Evolutionary conservation across 2,797 vertebrate species (phyloP).

Genomic region (Sebastes diploproa): DNA sequence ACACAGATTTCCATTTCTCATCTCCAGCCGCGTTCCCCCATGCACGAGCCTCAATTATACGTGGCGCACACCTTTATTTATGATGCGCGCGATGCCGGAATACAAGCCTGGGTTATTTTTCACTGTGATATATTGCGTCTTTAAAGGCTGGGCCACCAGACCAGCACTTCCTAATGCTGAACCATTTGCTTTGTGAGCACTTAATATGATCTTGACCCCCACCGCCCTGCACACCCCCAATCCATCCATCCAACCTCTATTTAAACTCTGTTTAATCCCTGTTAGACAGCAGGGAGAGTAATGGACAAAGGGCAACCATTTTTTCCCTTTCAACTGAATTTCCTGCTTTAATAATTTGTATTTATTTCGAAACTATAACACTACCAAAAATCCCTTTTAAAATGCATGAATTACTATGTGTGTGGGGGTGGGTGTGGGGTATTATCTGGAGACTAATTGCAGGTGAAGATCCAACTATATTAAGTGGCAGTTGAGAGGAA

Average conservation of each 20-base stretch:
- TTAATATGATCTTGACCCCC: conserved; percentile 72
- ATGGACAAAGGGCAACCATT: conserved; percentile 41
- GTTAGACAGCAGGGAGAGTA: conserved; percentile 26
- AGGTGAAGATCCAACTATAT: conserved; percentile 84
- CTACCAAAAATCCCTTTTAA: conserved; percentile 79
- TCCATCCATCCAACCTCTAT: conserved; percentile 59
- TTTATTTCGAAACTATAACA: conserved; percentile 75
- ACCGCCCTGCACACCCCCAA: conserved; percentile 36
- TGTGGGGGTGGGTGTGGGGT: conserved; percentile 39
- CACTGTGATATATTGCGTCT: conserved; percentile 71
- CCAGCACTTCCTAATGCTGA: conserved; percentile 62
- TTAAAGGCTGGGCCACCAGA: conserved; percentile 61
- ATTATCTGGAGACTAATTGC: conserved; percentile 90
- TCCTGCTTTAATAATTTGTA: conserved; percentile 83
- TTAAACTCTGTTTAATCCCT: conserved; percentile 52
- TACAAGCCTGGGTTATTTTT: conserved; percentile 72
- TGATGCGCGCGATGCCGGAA: conserved; percentile 72
- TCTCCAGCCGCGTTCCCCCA: conserved; percentile 83
- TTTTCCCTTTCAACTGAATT: conserved; percentile 53
- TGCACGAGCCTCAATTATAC: conserved; percentile 75
- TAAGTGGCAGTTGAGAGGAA: conserved; percentile 81
- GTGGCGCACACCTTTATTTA: conserved; percentile 85
- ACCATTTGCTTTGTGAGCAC: conserved; percentile 70
- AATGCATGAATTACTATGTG: conserved; percentile 26
- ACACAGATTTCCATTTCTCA: conserved; percentile 99